Base-by-base conservation (phyloP, 2,113 vertebrate genomes). In the Tursiops truncatus region DNA sequence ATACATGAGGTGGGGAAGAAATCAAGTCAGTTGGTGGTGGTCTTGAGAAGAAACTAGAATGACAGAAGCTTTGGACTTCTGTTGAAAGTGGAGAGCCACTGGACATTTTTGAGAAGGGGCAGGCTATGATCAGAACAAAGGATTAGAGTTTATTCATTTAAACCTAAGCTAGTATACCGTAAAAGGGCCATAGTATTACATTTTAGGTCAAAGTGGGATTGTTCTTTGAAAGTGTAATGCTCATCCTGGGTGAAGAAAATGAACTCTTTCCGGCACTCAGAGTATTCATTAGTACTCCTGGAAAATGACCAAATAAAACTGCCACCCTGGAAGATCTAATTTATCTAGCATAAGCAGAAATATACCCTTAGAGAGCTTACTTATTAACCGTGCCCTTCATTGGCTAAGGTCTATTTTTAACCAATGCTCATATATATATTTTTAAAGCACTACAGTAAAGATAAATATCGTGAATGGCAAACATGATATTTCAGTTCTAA, bases 391-490 rank as follows among this genome's bases (percentile, higher is more conserved):
- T 67, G n/a, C 7, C 36, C 41, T 93, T 95, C 68, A 62, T 65
- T 85, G 62, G 53, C 44, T 79, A 73, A 82, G 25, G 28, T 60
- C 36, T 89, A 86, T 91, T 97, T 96, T 97, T 68, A 95, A 96
- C 63, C 77, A 95, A 10, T 44, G 44, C 13, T 60, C 4, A 4
- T 47, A 38, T 60, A 44, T 65, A 44, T 70, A 41, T 79, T 21
- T 95, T 84, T 50, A 76, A 92, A 89, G n/a, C 7, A 53, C 28
- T 68, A 56, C 9, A 50, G 44, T 63, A 88, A 73, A 85, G 23
- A 76, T 83, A 86, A 86, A 94, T 26, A 94, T 50, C 5, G 44
- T 79, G 18, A 84, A 23, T 84, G 44, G 3, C 6, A 96, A 88
- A 33, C 2, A 14, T 56, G 23, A 58, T 95, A 53, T 94, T 97